Evolutionary conservation across 1,140 invertebrate genomes (phyloP), one percentile per base, ranked within the genome.

Genomic region (Magallana ariakensis): DNA sequence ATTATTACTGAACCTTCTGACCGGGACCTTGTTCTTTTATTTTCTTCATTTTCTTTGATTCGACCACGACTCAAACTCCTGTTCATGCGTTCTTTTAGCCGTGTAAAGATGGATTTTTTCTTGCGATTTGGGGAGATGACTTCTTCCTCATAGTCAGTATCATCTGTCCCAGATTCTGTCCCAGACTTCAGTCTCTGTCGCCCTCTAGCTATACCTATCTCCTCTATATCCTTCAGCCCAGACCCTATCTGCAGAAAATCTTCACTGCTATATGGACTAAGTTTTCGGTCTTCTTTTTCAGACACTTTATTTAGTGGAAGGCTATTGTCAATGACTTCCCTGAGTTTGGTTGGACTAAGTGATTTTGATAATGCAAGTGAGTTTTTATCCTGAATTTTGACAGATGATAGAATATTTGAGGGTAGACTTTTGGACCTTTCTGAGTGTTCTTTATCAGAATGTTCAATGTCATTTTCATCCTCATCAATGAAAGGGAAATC

Each of bases 21-120:
- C 11, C 26, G 33, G 57, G 33, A 15, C 58, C 19, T 85, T n/a
- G 15, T 84, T 33, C 54, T 19, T 56, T 80, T 83, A 15, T 19
- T 13, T 54, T 88, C 85, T 13, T 55, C 83, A 80, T 83, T 46
- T 16, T 60, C 75, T 57, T 66, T 86, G 53, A 85, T 89, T 81
- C 88, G 80, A 26, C 91, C 84, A 22, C 89, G 22, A 66, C 87
- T 89, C 46, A 91, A 88, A 33, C 87, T 85, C 15, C 87, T 89
- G 7, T 83, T 66, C 8, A 92, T 46, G 80, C 92, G 87, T 87
- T 92, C 91, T 55, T 87, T 90, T 11, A 90, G 84, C 57, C 88
- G 57, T 83, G 87, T 90, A 60, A 91, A 89, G 9, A 89, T 57
- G 7, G 88, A 90, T 87, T 92, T 92, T 86, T 92, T 92, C 62